phyloP scores from a whole-genome alignment of 2,888 invertebrate species.

The Deroplatys truncata region DNA sequence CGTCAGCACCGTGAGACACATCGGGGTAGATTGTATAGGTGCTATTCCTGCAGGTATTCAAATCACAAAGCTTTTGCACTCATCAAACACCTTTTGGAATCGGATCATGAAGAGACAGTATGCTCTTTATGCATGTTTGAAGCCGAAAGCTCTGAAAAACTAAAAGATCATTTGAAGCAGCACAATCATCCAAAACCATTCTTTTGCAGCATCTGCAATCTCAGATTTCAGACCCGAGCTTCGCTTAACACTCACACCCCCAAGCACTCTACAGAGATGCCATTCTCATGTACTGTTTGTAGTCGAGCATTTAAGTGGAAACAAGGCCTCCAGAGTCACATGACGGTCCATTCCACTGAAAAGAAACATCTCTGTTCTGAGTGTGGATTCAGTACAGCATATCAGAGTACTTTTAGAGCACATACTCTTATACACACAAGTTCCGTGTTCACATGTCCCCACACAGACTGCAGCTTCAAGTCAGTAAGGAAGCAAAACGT shows the following conservation, averaged over 20 bases:
- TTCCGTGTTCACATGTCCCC: conserved; percentile 48
- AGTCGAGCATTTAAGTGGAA: conserved; percentile 56
- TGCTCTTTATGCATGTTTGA: conserved; percentile 43
- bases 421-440: conserved; percentile 52
- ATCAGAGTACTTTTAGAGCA: conserved; percentile 52
- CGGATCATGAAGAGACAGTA: conserved; percentile 34
- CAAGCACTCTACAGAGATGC: conserved; percentile 52
- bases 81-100: conserved; percentile 31
- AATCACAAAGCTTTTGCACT: conserved; percentile 45
- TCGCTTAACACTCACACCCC: conserved; percentile 50
- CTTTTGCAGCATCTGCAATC: conserved; percentile 50
- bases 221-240: conserved; percentile 49
- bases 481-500: conserved; percentile 52
- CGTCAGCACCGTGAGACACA: conserved; percentile 34
- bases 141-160: conserved; percentile 36
- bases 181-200: conserved; percentile 50
- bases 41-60: conserved; percentile 44
- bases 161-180: conserved; percentile 43
- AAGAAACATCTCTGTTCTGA: conserved; percentile 55
- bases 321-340: conserved; percentile 53
- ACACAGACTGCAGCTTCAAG: conserved; percentile 46
- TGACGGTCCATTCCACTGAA: conserved; percentile 48
- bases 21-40: conserved; percentile 45
- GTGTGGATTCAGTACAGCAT: conserved; percentile 54
- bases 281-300: conserved; percentile 51